These are phyloP conservation scores for Euura lappo DNA, from an alignment of 1,140 invertebrate genomes.

Conservation along the genomic window DNA sequence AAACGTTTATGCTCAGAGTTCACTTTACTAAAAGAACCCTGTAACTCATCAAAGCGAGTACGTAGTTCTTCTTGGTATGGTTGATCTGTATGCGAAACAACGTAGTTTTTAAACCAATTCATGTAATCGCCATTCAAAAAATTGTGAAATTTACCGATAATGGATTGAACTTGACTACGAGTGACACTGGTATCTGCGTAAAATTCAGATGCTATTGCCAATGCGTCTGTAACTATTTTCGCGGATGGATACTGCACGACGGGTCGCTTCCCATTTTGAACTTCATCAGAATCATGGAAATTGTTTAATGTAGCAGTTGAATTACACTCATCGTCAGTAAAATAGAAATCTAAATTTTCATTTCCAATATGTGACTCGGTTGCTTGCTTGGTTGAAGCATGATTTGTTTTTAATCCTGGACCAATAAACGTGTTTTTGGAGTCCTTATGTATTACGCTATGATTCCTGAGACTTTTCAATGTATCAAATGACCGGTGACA, in stretches of 20 bases:
- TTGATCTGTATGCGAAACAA: conserved; percentile 15
- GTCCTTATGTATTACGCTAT: conserved; percentile 5
- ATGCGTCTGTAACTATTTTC: neutral
- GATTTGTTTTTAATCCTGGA: neutral
- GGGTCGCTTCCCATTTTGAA: neutral
- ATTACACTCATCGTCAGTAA: neutral
- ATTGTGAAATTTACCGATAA: neutral
- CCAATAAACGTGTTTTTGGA: neutral
- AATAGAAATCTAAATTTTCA: neutral
- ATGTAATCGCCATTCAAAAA: neutral
- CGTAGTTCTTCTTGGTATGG: conserved; percentile 11
- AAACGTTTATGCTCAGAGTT: conserved; percentile 17
- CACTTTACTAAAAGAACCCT: conserved; percentile 14
- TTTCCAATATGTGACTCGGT: neutral
- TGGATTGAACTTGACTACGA: conserved; percentile 13
- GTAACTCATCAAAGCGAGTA: conserved; percentile 8
- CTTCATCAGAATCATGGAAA: neutral
- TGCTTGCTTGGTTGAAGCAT: neutral
- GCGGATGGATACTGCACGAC: neutral
- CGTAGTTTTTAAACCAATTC: neutral
- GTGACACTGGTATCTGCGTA: conserved; percentile 17
- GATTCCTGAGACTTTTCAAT: conserved; percentile 8
- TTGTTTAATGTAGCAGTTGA: neutral
- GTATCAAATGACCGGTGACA: conserved; percentile 13
- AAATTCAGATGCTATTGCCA: neutral